Conservation (phyloP, 2,113 vertebrate genomes). For the Dunckerocampus dactyliophorus region DNA sequence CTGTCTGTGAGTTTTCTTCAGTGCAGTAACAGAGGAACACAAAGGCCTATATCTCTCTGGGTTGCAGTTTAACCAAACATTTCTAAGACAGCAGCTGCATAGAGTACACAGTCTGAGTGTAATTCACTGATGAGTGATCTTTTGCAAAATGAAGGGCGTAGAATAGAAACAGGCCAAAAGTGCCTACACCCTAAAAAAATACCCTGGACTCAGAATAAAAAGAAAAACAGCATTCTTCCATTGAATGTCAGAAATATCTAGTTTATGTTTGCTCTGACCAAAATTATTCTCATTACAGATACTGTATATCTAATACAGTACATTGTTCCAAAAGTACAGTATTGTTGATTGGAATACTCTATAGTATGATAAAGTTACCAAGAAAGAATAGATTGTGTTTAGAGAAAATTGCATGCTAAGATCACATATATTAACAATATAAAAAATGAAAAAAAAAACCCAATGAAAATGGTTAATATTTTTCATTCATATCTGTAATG, state of each 20-base stretch:
- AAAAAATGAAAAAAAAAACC: too few species aligned
- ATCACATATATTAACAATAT: too few species aligned
- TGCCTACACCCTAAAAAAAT: background rate
- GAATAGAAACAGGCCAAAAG: constrained; percentile 14
- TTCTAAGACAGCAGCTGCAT: constrained; percentile 50
- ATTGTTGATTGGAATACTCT: too few species aligned
- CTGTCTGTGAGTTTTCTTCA: constrained; percentile 6
- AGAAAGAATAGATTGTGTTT: too few species aligned
- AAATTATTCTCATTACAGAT: too few species aligned
- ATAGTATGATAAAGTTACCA: too few species aligned
- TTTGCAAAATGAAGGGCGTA: constrained; percentile 28
- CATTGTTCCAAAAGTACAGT: too few species aligned
- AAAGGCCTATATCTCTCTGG: background rate
- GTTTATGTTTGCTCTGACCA: background rate
- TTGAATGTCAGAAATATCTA: background rate
- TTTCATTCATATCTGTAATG: too few species aligned
- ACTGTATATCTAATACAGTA: too few species aligned
- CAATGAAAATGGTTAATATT: too few species aligned
- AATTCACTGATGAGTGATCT: constrained; percentile 47
- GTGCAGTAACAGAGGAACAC: constrained; percentile 19
- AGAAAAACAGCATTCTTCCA: background rate
- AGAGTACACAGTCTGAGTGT: constrained; percentile 31
- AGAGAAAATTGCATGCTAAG: too few species aligned
- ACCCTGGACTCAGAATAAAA: constrained; percentile 7
- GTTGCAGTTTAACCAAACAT: constrained; percentile 24